Evolutionary conservation across 1,140 invertebrate genomes (phyloP), one percentile per base, ranked within the genome.

Genomic region (Octopus bimaculoides): DNA sequence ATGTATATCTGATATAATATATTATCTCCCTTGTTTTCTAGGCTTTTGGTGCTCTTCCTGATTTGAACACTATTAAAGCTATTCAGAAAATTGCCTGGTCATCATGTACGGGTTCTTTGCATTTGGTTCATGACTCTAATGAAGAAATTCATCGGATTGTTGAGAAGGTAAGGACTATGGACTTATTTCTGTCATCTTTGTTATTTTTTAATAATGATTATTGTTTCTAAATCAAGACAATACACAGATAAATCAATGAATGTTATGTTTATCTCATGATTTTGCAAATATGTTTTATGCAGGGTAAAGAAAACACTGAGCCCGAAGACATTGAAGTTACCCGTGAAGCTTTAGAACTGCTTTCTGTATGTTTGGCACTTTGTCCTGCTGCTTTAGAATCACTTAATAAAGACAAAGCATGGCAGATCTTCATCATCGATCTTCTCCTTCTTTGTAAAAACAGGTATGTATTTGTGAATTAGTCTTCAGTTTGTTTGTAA

Each of bases 311-410:
- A 54, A 84, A 85, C 75, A 81, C 85, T 41, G 89, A 90, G 74
- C 77, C 80, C 54, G 90, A 90, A 80, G 90, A 91, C 78, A 85
- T 90, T 85, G 82, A 91, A 87, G 94, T 98, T 83, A 97, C 96
- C 86, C 95, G 95, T 85, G 97, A 98, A 90, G 95, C 96, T 52
- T 91, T 98, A 84, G 97, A 98, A 91, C 94, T 97, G 53, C 90
- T 99, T 74, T 96, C 96, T n/a, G 93, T 97, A 78, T 94, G 94
- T 83, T 92, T 98, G 85, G 94, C 96, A 53, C 90, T 98, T 9
- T 96, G 96, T 90, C 95, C 95, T 7, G 92, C 93, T 75, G 93
- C 94, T 77, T 90, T 97, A 75, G 95, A 97, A 80, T 92, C 92
- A 17, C 88, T 96, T 0, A 91, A 92, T 79, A 92, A 92, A 83